phyloP scores from a whole-genome alignment of 2,113 vertebrate species.

The Taxidea taxus region DNA sequence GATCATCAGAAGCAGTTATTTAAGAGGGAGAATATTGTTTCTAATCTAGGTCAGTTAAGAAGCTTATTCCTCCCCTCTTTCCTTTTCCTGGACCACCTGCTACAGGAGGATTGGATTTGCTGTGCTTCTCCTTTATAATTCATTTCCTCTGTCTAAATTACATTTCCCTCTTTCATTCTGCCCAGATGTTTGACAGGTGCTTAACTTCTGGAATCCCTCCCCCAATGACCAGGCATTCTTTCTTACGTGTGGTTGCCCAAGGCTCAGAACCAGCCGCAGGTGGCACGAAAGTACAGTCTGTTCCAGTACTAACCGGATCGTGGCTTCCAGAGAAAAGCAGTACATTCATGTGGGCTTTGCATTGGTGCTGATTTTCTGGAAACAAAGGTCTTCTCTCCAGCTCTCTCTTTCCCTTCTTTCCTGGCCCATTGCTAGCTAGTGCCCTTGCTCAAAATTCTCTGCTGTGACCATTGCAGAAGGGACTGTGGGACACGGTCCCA shows the following conservation, averaged over 20 bases:
- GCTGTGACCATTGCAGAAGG: background rate
- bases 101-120: slow-evolving; percentile 63
- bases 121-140: slow-evolving; percentile 67
- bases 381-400: background rate
- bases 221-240: background rate
- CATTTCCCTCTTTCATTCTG: slow-evolving; percentile 17
- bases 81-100: slow-evolving; percentile 58
- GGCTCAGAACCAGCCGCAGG: background rate
- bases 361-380: background rate
- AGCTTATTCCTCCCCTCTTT: slow-evolving; percentile 40
- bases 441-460: background rate
- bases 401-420: background rate
- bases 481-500: background rate
- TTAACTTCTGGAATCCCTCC: slow-evolving; percentile 18
- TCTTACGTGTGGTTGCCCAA: background rate
- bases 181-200: slow-evolving; percentile 55
- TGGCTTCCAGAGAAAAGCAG: background rate
- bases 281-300: background rate
- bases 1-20: slow-evolving; percentile 62
- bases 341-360: background rate
- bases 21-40: background rate
- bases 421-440: background rate
- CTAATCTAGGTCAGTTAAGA: slow-evolving; percentile 71
- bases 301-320: background rate
- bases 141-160: slow-evolving; percentile 65